phyloP scores from a whole-genome alignment of 2,888 invertebrate genomes.

The Dioctria linearis region DNA sequence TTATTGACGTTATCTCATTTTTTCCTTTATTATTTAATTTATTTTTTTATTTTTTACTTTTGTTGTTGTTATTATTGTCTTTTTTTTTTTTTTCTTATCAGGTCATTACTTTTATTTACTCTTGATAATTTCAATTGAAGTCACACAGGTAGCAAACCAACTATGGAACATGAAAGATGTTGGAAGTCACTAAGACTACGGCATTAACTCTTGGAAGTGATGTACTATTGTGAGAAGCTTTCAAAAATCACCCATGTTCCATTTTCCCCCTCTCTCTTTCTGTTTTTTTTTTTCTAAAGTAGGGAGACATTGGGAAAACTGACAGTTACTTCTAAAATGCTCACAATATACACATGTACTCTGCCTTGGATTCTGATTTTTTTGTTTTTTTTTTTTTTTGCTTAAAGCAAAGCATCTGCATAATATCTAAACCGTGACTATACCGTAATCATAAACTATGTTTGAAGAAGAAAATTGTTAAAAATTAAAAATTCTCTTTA shows the following conservation, averaged over 20 bases:
- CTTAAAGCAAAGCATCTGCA: too few relatives aligned
- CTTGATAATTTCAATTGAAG: background rate
- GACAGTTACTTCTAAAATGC: background rate
- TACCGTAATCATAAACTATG: too few relatives aligned
- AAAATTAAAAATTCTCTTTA: too few relatives aligned
- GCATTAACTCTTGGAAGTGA: background rate
- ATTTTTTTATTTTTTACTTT: background rate
- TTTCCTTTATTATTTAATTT: background rate
- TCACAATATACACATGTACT: background rate
- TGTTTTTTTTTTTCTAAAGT: background rate
- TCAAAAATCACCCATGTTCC: background rate
- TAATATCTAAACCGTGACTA: too few relatives aligned
- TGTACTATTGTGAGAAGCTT: background rate
- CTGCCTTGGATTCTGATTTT: too few relatives aligned
- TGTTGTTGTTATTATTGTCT: background rate
- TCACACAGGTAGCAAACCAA: constrained; percentile 2
- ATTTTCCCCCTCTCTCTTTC: background rate
- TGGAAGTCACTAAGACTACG: background rate
- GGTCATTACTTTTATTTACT: too few relatives aligned
- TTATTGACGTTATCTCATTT: background rate
- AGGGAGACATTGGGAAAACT: background rate
- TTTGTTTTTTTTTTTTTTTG: too few relatives aligned
- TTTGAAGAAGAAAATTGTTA: too few relatives aligned
- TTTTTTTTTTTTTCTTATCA: background rate
- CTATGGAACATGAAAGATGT: background rate